Evolutionary conservation across 2,888 invertebrate genomes (phyloP), one percentile per base, ranked within the genome.

Genomic region (Drosophila differens): DNA sequence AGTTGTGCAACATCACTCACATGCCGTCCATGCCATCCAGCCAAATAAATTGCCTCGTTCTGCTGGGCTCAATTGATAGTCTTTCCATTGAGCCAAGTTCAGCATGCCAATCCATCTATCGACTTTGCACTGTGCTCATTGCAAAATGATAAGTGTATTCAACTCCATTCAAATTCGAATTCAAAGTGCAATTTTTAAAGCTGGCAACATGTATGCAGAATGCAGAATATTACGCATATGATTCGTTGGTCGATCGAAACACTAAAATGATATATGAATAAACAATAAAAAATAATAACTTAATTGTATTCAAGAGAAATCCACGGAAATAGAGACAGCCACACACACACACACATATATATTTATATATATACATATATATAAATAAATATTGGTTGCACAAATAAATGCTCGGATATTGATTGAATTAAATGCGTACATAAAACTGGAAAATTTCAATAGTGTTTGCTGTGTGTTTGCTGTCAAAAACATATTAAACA

Each of bases 181-280:
- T 62, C 44, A 30, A 44, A 33, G 19, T 14, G 44, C 35, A 52
- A 52, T 65, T 47, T 61, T 22, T 35, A 4, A n/a, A 30, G 30
- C 44, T 30, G 16, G n/a, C n/a, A 22, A 39, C 47, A 70, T 49
- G 33, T 35, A 12, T 30, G 33, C 61, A 33, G 61, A 47, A 65
- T 69, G 33, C 14, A 54, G 9, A 49, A 70, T 69, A 69, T 73
- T 66, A 4, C 55, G 25, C 61, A 76, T 76, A 69, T 62, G 80
- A 54, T 39, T 6, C 28, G 57, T 44, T 64, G 63, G 22, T 16
- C 14, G 14, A 14, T 16, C 28, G 37, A 22, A 53, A 22, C 22
- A 22, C 44, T 5, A 33, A 53, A 33, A 49, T 12, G 10, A 53
- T 32, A 14, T 1, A n/a, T 28, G 33, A 55, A 14, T 4, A 35